Evolutionary conservation across 2,888 invertebrate genomes (phyloP).

Genomic region (Myathropa florea): DNA sequence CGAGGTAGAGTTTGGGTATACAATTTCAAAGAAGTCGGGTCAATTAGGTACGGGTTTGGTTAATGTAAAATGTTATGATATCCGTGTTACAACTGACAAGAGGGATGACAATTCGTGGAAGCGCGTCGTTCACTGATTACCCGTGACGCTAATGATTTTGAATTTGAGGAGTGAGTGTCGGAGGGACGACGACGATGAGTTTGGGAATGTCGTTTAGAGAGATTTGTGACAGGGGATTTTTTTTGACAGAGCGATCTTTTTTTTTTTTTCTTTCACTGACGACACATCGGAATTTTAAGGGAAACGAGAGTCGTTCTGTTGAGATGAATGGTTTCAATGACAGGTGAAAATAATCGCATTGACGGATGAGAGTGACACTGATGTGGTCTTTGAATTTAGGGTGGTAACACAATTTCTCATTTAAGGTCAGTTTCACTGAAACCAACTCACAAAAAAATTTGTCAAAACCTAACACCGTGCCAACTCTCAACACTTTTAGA

Average conservation of each 20-base stretch:
- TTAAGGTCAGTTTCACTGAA: too few relatives aligned
- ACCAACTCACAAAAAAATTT: too few relatives aligned
- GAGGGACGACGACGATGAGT: not conserved
- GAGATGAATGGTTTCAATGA: not conserved
- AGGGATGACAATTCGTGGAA: slow-evolving; percentile 23
- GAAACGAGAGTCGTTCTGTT: not conserved
- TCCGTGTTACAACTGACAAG: slow-evolving; percentile 18
- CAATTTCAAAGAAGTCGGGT: slow-evolving; percentile 32
- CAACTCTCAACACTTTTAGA: too few relatives aligned
- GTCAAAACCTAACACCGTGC: too few relatives aligned
- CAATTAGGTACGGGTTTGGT: slow-evolving; percentile 53
- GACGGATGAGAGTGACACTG: not conserved
- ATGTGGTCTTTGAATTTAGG: not conserved
- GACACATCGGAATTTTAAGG: not conserved
- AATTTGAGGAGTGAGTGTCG: slow-evolving; percentile 1
- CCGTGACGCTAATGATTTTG: slow-evolving; percentile 38
- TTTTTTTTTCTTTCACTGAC: not conserved
- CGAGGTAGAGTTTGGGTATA: slow-evolving; percentile 2
- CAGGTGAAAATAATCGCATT: not conserved
- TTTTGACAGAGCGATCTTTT: not conserved
- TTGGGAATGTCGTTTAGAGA: not conserved
- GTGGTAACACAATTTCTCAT: too few relatives aligned
- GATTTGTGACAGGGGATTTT: not conserved
- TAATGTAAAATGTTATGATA: slow-evolving; percentile 32
- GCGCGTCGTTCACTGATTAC: not conserved